A percentile compares a stretch with the other conserved stretches of the same genome.
Evolutionary conservation across 2,888 invertebrate genomes (phyloP).

Genomic region (Cheilosia grossa): DNA sequence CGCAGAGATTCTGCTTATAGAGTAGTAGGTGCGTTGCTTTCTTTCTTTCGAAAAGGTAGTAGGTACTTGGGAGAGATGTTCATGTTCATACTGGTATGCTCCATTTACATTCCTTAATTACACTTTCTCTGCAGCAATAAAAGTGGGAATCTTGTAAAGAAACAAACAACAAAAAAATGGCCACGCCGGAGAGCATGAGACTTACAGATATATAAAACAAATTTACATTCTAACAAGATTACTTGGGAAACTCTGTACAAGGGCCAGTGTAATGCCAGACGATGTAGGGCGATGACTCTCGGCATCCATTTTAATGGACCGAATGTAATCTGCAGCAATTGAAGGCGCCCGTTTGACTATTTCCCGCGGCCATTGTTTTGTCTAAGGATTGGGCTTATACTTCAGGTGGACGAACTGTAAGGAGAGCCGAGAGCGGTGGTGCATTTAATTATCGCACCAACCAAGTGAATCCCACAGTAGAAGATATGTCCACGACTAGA

Average conservation of each 20-base stretch:
- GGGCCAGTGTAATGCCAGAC: not conserved
- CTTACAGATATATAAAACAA: slow-evolving; percentile 70
- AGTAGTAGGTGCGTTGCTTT: not conserved
- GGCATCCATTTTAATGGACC: slow-evolving; percentile 46
- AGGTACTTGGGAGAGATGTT: slow-evolving; percentile 14
- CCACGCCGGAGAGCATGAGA: slow-evolving; percentile 32
- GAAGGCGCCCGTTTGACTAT: not conserved
- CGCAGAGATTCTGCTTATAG: slow-evolving; percentile 11
- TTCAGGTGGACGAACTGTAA: slow-evolving; percentile 26
- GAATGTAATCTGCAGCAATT: slow-evolving; percentile 31
- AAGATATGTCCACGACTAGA: too few species aligned
- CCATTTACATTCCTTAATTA: slow-evolving; percentile 66
- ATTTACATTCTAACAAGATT: slow-evolving; percentile 62
- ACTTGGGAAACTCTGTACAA: slow-evolving; percentile 20
- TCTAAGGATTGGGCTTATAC: not conserved
- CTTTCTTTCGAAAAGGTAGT: not conserved
- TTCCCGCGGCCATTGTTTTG: slow-evolving; percentile 18
- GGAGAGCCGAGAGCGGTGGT: slow-evolving; percentile 4
- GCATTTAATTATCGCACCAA: not conserved
- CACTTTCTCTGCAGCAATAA: slow-evolving; percentile 62
- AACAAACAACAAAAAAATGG: slow-evolving; percentile 23
- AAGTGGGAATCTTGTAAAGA: slow-evolving; percentile 31
- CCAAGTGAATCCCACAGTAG: not conserved
- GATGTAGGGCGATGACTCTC: slow-evolving; percentile 43
- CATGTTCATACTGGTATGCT: slow-evolving; percentile 23